A percentile compares a stretch with the other conserved stretches of the same genome.
Conservation (phyloP, 2,888 invertebrate genomes). For the Chalcis sispes region DNA sequence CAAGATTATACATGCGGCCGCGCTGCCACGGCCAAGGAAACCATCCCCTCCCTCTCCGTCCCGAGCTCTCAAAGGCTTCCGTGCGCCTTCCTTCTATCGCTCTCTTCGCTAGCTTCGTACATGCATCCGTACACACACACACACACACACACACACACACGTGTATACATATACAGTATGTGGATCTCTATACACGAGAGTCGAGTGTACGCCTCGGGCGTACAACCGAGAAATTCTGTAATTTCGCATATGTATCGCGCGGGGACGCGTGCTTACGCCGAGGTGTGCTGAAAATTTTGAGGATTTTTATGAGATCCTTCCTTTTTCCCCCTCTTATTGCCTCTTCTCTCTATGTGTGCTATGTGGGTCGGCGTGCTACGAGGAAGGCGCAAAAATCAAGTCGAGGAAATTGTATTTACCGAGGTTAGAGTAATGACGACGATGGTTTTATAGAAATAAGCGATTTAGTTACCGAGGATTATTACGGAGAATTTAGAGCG, state of each 20-base stretch:
- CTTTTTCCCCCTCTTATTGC: too few species aligned
- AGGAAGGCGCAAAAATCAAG: background rate
- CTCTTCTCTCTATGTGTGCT: too few species aligned
- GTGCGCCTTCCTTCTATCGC: background rate
- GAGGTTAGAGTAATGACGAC: too few species aligned
- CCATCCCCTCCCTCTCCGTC: too few species aligned
- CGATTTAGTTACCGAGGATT: too few species aligned
- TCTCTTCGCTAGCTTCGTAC: background rate
- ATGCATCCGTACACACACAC: background rate
- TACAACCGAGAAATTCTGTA: conserved; percentile 32
- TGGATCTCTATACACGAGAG: background rate
- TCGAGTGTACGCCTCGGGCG: background rate
- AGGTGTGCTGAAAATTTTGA: conserved; percentile 25
- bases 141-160: background rate
- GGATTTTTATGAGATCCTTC: conserved; percentile 19
- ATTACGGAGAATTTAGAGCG: too few species aligned
- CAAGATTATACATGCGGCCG: conserved; percentile 37
- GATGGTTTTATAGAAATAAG: too few species aligned
- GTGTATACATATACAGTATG: background rate
- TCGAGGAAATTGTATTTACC: background rate
- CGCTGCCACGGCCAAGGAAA: background rate
- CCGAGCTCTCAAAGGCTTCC: conserved; percentile 20
- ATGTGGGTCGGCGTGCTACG: background rate
- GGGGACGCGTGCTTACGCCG: background rate
- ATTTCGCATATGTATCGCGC: conserved; percentile 10